phyloP scores from a whole-genome alignment of 2,113 vertebrate genomes.

The Manacus vitellinus region DNA sequence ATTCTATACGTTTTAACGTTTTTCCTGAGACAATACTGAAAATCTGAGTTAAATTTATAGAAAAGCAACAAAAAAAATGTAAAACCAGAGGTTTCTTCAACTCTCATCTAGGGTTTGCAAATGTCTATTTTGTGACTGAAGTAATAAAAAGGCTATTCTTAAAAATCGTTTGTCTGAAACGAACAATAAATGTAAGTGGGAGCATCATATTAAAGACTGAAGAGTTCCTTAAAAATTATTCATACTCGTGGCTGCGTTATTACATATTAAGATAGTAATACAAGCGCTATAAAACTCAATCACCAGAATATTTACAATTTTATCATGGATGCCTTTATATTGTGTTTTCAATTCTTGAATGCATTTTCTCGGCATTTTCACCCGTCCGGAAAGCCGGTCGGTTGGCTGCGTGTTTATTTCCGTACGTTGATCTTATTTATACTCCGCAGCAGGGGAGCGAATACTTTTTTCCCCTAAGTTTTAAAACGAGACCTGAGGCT shows the following conservation, averaged over 20 bases:
- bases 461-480: neutral
- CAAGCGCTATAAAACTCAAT: neutral
- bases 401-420: neutral
- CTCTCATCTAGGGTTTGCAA: constrained; percentile 14
- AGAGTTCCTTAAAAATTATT: neutral
- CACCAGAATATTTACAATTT: neutral
- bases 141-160: neutral
- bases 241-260: neutral
- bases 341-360: neutral
- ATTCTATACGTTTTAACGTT: constrained; percentile 24
- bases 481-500: neutral
- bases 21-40: constrained; percentile 34
- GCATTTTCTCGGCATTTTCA: neutral
- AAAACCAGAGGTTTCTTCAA: constrained; percentile 37
- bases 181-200: neutral
- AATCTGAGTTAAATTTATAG: constrained; percentile 4
- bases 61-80: constrained; percentile 6
- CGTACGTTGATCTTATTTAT: neutral
- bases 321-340: neutral
- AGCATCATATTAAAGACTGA: neutral
- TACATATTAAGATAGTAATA: neutral
- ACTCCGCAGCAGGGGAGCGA: neutral
- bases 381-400: neutral
- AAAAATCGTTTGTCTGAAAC: constrained; percentile 14
- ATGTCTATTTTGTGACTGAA: neutral